Evolutionary conservation across 2,888 invertebrate species (phyloP), one percentile per base, ranked within the genome.

Genomic region (Phengaris arion): DNA sequence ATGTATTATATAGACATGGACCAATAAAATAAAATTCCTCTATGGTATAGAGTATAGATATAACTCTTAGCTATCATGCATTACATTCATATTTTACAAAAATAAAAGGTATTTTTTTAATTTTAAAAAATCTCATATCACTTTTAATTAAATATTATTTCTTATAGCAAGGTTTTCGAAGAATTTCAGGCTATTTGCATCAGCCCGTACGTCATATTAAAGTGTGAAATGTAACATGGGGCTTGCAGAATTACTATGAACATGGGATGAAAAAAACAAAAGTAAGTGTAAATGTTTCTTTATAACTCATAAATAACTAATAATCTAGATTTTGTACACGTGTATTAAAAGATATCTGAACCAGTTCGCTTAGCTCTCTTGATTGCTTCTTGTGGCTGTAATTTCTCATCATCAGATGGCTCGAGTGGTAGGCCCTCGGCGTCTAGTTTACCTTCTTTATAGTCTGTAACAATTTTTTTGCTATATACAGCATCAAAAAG

Each of bases 401-500:
- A 86, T 81, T 93, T 94, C 87, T 98, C 98, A 74, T 96, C 94
- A 55, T 94, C 89, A 0, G 96, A 97, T 0, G 98, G 97, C 79
- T 97, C 95, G 64, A 94, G 79, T 0, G 98, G 94, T 75, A 94
- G 91, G 0, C 97, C 97, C 78, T 96, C 94, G 59, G 94, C 94
- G 82, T 95, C 94, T 74, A 98, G 87, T 85, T 97, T 96, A 2
- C 91, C 95, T 75, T 94, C 91, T 80, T 96, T 95, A 81, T 95
- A 97, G 86, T 98, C 98, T 74, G 95, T 92, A 0, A 94, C 94
- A 69, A 99, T 96, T 88, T 98, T 98, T 75, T 95, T 87, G 0
- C 96, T 95, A 85, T 98, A 98, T 0, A 97, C 94, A 0, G 96
- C 96, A 84, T 97, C 94, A 84, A 98, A 98, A 70, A 99, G 92